Base-by-base conservation (phyloP, 2,888 invertebrate genomes). In the Hermodice carunculata region DNA sequence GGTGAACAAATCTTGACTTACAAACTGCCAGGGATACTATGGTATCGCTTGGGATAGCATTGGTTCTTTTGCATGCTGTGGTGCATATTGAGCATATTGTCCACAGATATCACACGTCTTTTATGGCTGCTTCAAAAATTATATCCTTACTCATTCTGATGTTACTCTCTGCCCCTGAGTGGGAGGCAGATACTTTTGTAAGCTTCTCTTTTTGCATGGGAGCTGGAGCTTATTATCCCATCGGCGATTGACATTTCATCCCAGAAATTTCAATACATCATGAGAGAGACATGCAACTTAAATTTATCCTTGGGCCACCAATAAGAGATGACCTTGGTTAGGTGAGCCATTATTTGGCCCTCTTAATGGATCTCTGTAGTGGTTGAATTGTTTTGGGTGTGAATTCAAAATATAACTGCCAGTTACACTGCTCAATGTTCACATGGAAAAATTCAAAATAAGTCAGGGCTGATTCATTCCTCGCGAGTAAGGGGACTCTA, bases 101-200 rank as follows among this genome's bases (percentile, higher is more conserved):
- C 26, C 57, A 56, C 17, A 43, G 5, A 6, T 22, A 3, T 26
- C 57, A 56, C 57, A 56, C 43, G 26, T 56, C 57, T n/a, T n/a
- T 14, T 6, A 56, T 56, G 28, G 8, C 42, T 14, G 8, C 14
- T 28, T 43, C 22, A 22, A 56, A 56, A 3, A 56, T 11, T 8
- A 56, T 5, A 8, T 56, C 57, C 32, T 43, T 40, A 8, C 31
- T 11, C 57, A 56, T 43, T 6, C 57, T 11, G 11, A 56, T 43
- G n/a, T 56, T 56, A n/a, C 43, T 43, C 22, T 14, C n/a, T n/a
- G n/a, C n/a, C n/a, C n/a, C n/a, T n/a, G n/a, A n/a, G n/a, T n/a
- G n/a, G n/a, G n/a, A n/a, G n/a, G n/a, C n/a, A n/a, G n/a, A n/a
- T n/a, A n/a, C n/a, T n/a, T n/a, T n/a, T n/a, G n/a, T n/a, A n/a